Percentiles rank a stretch among this genome's conserved stretches.
Conservation (phyloP, 2,113 vertebrate species). For the Astatotilapia flaviijosephi region DNA sequence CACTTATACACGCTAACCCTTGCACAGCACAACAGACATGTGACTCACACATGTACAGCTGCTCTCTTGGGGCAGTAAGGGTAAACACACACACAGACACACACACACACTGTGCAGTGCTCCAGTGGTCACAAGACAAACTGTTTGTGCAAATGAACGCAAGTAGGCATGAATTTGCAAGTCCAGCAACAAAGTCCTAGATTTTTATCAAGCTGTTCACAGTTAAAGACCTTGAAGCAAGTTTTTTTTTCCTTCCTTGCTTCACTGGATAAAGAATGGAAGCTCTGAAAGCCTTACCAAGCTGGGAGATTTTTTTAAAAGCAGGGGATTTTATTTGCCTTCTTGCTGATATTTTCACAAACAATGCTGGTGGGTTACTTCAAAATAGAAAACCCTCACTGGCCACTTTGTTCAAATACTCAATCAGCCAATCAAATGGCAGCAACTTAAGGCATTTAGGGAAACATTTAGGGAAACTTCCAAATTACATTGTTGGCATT, state of each 20-base stretch:
- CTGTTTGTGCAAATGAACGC: neutral
- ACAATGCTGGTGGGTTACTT: neutral
- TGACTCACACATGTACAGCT: constrained; percentile 28
- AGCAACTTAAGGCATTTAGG: neutral
- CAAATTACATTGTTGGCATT: neutral
- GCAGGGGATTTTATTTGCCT: neutral
- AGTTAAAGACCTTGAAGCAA: neutral
- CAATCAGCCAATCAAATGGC: neutral
- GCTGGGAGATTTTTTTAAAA: neutral
- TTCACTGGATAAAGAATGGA: neutral
- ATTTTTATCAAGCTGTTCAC: neutral
- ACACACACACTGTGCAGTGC: neutral
- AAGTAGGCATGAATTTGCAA: neutral
- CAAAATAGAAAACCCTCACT: neutral
- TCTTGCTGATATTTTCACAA: neutral
- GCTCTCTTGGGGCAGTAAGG: neutral
- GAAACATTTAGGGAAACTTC: neutral
- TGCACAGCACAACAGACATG: constrained; percentile 9
- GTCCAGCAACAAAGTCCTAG: neutral
- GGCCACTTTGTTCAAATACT: neutral
- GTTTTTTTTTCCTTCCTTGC: neutral
- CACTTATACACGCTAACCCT: constrained; percentile 43
- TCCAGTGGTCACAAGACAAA: neutral
- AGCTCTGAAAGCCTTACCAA: neutral
- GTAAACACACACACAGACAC: neutral